Evolutionary conservation across 2,797 vertebrate species (phyloP).

Genomic region (Muraenolepis orangiensis): DNA sequence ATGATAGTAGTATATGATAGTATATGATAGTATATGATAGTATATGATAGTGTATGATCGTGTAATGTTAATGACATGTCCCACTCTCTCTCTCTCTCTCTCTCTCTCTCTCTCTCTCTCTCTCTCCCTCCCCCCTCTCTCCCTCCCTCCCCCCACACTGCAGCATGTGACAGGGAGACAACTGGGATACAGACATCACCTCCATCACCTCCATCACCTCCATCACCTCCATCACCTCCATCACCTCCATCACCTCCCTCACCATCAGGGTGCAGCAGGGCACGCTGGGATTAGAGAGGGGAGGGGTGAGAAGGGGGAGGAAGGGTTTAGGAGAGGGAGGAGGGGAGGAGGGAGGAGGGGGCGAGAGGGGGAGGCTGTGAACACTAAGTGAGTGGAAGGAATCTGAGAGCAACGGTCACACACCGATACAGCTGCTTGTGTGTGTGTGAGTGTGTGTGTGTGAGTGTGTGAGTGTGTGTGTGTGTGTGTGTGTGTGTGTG

Average conservation of each 20-base stretch:
- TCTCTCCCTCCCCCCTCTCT: no score
- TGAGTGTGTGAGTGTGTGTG: no score
- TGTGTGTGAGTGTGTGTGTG: conserved; percentile 38
- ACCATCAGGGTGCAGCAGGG: conserved; percentile 41
- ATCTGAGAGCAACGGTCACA: conserved; percentile 60
- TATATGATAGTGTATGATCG: no score
- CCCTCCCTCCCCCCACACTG: not conserved
- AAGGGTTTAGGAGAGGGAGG: no score
- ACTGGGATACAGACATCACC: not conserved
- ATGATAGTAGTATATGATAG: no score
- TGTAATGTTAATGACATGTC: no score
- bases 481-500: conserved; percentile 37
- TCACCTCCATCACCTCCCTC: not conserved
- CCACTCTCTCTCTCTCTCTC: no score
- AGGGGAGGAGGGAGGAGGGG: not conserved
- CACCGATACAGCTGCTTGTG: conserved; percentile 61
- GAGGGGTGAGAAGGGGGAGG: not conserved
- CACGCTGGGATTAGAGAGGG: not conserved
- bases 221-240: not conserved
- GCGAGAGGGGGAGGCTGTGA: conserved; percentile 49
- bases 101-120: no score
- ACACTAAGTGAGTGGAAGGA: conserved; percentile 74
- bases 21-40: no score
- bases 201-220: conserved; percentile 21
- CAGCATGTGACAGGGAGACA: not conserved